Conservation (phyloP, 2,888 invertebrate species). For the Tenthredo notha region DNA sequence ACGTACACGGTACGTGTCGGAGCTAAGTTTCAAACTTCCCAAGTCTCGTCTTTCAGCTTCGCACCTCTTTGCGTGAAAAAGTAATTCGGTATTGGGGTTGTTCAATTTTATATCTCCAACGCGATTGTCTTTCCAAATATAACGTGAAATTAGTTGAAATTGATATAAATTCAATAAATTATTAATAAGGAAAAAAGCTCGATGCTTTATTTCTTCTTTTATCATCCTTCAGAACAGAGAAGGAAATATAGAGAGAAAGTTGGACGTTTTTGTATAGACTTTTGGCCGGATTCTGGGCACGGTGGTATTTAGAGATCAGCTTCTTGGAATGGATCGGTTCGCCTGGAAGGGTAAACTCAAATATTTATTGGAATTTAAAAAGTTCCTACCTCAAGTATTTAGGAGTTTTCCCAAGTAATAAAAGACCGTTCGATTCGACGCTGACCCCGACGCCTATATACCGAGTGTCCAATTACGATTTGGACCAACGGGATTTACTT, state of each 20-base stretch:
- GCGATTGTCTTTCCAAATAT: neutral
- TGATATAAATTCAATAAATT: neutral
- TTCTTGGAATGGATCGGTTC: neutral
- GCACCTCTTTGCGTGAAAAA: neutral
- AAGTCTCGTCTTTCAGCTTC: neutral
- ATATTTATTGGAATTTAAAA: constrained; percentile 76
- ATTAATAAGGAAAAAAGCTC: neutral
- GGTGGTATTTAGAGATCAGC: constrained; percentile 5
- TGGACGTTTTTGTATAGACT: neutral
- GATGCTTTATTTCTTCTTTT: no score
- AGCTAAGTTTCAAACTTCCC: neutral
- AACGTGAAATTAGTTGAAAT: neutral
- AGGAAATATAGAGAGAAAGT: neutral
- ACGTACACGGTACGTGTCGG: neutral
- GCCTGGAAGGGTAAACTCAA: constrained; percentile 65
- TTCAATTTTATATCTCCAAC: no score
- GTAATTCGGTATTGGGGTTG: neutral
- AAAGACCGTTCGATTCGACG: constrained; percentile 57
- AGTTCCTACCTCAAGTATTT: constrained; percentile 71
- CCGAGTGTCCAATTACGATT: neutral
- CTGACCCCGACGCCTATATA: neutral
- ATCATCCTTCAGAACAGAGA: neutral
- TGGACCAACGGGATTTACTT: neutral
- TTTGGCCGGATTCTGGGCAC: constrained; percentile 8
- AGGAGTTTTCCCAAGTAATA: constrained; percentile 73